Percentiles rank a stretch among this genome's conserved stretches.
Evolutionary conservation across 2,797 vertebrate genomes (phyloP).

Genomic region (Muscicapa striata): DNA sequence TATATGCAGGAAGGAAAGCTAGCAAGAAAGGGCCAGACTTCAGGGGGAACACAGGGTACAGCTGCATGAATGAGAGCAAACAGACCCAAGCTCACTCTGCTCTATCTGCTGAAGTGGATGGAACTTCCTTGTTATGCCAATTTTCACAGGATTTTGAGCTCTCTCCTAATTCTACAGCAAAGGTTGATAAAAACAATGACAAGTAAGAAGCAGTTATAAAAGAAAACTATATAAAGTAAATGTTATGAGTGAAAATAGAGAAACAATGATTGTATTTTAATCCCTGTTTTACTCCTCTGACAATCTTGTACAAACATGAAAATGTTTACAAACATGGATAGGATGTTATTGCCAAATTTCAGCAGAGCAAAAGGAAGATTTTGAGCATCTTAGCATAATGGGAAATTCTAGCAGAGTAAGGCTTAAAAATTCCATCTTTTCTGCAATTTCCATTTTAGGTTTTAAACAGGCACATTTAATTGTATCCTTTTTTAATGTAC

Average conservation of each 20-base stretch:
- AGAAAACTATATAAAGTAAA: background rate
- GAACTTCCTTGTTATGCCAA: background rate
- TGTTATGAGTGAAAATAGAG: background rate
- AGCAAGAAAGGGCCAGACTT: background rate
- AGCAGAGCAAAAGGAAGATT: background rate
- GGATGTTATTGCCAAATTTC: background rate
- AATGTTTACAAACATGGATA: background rate
- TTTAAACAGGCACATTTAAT: slow-evolving; percentile 12
- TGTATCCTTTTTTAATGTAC: background rate
- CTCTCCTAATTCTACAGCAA: background rate
- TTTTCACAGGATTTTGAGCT: background rate
- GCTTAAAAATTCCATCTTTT: background rate
- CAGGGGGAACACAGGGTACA: background rate
- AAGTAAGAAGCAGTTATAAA: background rate
- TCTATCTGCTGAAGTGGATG: background rate
- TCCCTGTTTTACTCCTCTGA: background rate
- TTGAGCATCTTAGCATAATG: background rate
- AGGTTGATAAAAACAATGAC: background rate
- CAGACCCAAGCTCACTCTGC: background rate
- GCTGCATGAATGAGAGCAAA: background rate
- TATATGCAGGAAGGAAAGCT: background rate
- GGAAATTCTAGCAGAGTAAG: background rate
- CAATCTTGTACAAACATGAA: background rate
- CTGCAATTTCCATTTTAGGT: background rate
- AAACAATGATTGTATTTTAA: background rate